Base-by-base conservation (phyloP, 2,797 vertebrate species). In the Typhlichthys subterraneus region DNA sequence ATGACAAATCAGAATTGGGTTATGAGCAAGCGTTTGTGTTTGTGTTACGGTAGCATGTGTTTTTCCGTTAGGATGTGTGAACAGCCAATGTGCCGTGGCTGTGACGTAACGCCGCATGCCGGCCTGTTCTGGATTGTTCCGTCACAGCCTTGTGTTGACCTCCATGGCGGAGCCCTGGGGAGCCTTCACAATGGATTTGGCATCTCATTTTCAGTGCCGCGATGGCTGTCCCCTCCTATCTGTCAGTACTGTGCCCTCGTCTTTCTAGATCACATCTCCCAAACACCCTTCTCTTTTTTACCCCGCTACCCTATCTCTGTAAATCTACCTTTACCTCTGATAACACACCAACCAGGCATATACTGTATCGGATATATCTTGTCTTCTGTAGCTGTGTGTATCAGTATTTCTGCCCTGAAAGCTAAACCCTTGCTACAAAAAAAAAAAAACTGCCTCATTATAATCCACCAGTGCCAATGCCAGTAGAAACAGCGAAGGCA, bases 171-270 rank as follows among this genome's bases (percentile, higher is more conserved):
- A 81, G 89, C 91, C 89, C 88, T 75, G 86, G 89, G 92, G 92
- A 89, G 86, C 87, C 87, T 91, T 93, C 92, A 91, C 88, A 89
- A 92, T 87, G 86, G 82, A 92, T 93, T 90, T 92, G 86, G 85
- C 81, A 75, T 88, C 82, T 85, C 77, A 66, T 86, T 89, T 85
- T 81, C 86, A 80, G 77, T 65, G 81, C 80, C 67, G 84, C 88
- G 73, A 89, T 80, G 85, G 87, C 90, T 87, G 87, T 93, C 90
- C 87, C 78, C 80, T 92, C 89, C 76, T 70, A 92, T 92, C 89
- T 69, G 89, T 94, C 92, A 92, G 68, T 61, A 15, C 76, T 4
- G 81, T 72, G 79, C 75, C 86, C 86, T 86, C 83, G 83, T 91
- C 90, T 79, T 86, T 73, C 77, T 75, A 79, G 63, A 90, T 91